These are phyloP conservation scores for Paedocypris micromegethes DNA, from an alignment of 2,797 vertebrate species.

Conservation along the genomic window DNA sequence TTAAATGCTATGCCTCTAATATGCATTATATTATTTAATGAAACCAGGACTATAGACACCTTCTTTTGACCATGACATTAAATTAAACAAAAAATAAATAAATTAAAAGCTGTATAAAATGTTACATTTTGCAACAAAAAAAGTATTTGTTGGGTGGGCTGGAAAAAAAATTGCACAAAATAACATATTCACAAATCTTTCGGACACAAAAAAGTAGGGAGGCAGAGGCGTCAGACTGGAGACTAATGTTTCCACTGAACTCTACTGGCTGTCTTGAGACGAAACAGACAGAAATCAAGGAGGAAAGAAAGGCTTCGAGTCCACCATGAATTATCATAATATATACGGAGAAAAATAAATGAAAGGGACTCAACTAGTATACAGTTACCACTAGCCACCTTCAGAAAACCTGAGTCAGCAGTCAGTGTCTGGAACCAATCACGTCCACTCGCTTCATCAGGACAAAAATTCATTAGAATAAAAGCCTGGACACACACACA, in stretches of 20 bases:
- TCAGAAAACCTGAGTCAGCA: constrained; percentile 63
- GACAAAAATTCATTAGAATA: constrained; percentile 64
- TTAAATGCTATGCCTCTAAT: too few relatives aligned
- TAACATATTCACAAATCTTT: not conserved
- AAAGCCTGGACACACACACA: constrained; percentile 55
- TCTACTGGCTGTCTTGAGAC: not conserved
- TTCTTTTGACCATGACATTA: too few relatives aligned
- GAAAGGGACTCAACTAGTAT: not conserved
- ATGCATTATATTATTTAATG: too few relatives aligned
- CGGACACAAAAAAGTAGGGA: constrained; percentile 10
- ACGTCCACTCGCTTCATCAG: constrained; percentile 42
- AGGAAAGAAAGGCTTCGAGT: not conserved
- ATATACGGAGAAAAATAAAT: not conserved
- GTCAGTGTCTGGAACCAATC: constrained; percentile 62
- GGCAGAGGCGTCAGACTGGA: not conserved
- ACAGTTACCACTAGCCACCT: constrained; percentile 9
- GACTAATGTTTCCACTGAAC: constrained; percentile 10
- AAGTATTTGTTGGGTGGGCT: too few relatives aligned
- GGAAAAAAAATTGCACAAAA: too few relatives aligned
- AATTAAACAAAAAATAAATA: too few relatives aligned
- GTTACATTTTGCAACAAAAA: too few relatives aligned
- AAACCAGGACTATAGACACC: too few relatives aligned
- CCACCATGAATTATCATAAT: not conserved
- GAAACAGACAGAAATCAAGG: constrained; percentile 5
- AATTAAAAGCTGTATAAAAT: too few relatives aligned